These are phyloP conservation scores for Solea senegalensis DNA, from an alignment of 2,113 vertebrate species.

Conservation along the genomic window DNA sequence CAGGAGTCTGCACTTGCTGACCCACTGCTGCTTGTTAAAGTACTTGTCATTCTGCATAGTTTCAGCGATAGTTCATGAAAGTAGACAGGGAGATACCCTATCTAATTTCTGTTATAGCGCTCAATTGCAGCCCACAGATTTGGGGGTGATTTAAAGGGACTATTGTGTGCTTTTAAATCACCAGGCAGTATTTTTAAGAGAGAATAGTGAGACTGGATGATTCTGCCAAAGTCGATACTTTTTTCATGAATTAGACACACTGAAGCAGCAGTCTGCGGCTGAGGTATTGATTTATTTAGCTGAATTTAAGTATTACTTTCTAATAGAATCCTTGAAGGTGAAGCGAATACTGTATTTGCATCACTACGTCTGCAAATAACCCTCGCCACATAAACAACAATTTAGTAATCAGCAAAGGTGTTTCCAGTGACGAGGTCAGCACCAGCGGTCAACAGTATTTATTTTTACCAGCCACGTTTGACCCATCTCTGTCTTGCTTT, in stretches of 20 bases:
- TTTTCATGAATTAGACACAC: conserved; percentile 3
- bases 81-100: not conserved
- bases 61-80: conserved; percentile 1
- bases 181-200: not conserved
- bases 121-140: not conserved
- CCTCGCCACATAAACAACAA: not conserved
- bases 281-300: not conserved
- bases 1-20: not conserved
- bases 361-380: not conserved
- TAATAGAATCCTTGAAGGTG: not conserved
- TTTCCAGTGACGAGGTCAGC: no score
- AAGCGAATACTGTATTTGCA: not conserved
- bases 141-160: not conserved
- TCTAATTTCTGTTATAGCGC: not conserved
- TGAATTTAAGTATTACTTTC: not conserved
- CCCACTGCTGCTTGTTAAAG: not conserved
- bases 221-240: conserved; percentile 1
- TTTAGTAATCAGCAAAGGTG: no score
- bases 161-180: not conserved
- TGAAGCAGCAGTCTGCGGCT: not conserved
- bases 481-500: no score
- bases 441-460: no score
- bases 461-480: no score
- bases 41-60: not conserved
- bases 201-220: not conserved